Conservation (phyloP, 2,113 vertebrate genomes). For the Vombatus ursinus region DNA sequence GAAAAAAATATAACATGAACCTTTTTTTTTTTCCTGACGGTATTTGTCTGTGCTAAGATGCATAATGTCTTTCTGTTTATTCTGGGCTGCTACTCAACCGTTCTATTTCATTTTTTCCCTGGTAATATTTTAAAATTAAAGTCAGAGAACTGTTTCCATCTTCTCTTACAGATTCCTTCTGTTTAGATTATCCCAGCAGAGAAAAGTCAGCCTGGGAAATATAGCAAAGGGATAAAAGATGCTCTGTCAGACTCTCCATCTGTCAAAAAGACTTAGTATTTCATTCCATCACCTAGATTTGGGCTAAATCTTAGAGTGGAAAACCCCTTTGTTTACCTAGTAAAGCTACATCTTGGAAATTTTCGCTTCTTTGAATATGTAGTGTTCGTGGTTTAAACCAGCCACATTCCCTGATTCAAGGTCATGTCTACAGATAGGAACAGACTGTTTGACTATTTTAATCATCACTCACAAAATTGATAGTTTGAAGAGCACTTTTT, state of each 20-base stretch:
- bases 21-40: background rate
- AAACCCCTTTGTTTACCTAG: conserved; percentile 38
- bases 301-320: conserved; percentile 6
- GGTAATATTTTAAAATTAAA: conserved; percentile 48
- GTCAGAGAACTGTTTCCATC: background rate
- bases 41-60: conserved; percentile 1
- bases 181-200: conserved; percentile 27
- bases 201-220: background rate
- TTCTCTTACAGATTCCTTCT: conserved; percentile 4
- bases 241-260: background rate
- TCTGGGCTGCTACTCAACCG: background rate
- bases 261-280: conserved; percentile 41
- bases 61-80: conserved; percentile 1
- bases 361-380: conserved; percentile 47
- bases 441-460: background rate
- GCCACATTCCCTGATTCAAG: background rate
- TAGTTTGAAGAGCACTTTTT: background rate
- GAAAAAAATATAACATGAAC: background rate
- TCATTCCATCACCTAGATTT: conserved; percentile 9
- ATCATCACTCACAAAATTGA: background rate
- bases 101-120: conserved; percentile 6
- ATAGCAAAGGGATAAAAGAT: background rate
- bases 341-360: conserved; percentile 1
- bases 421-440: conserved; percentile 23
- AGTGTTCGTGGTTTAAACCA: background rate